phyloP scores from a whole-genome alignment of 2,113 vertebrate species.

The Pedionomus torquatus region DNA sequence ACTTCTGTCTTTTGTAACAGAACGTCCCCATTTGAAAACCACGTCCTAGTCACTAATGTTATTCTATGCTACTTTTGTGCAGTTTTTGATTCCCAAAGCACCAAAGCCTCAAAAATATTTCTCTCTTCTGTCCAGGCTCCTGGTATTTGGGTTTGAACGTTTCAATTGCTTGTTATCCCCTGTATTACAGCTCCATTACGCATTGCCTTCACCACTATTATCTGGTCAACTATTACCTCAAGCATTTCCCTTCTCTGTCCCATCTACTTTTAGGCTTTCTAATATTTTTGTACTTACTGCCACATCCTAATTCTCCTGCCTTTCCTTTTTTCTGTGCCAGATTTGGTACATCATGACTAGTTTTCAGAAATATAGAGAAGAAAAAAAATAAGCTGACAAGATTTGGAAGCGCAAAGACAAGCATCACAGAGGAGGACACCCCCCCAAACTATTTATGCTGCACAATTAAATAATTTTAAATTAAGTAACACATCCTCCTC shows the following conservation, averaged over 20 bases:
- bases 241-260: background rate
- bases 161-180: background rate
- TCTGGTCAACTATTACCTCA: background rate
- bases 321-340: background rate
- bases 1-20: background rate
- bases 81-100: background rate
- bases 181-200: background rate
- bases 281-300: background rate
- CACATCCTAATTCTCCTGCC: background rate
- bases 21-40: background rate
- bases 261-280: background rate
- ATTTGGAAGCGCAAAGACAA: background rate
- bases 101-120: background rate
- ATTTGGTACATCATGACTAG: fast-evolving
- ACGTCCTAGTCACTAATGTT: background rate
- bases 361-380: background rate
- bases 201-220: background rate
- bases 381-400: background rate
- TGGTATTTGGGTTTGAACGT: background rate
- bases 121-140: background rate
- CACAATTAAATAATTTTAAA: background rate
- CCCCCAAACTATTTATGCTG: background rate
- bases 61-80: background rate
- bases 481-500: background rate
- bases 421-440: background rate